phyloP scores from a whole-genome alignment of 2,113 vertebrate genomes.

The Anarhynchus alexandrinus region DNA sequence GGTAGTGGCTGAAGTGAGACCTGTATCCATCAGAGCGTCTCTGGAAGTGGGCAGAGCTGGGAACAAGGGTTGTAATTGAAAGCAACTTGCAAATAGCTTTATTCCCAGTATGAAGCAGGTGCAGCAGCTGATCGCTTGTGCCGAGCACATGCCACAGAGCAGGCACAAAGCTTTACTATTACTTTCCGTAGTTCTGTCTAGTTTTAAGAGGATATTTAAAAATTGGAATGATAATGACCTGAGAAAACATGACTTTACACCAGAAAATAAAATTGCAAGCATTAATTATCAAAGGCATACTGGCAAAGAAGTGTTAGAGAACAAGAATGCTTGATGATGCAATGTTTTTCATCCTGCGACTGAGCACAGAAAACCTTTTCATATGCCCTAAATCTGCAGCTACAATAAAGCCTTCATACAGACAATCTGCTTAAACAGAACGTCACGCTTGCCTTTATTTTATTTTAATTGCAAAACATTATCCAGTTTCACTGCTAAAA shows the following conservation, averaged over 20 bases:
- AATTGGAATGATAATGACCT: constrained; percentile 57
- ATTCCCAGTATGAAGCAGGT: background rate
- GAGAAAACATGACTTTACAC: constrained; percentile 67
- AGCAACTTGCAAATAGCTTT: background rate
- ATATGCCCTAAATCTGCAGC: constrained; percentile 75
- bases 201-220: constrained; percentile 36
- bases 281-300: constrained; percentile 62
- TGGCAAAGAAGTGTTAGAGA: constrained; percentile 67
- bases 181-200: constrained; percentile 31
- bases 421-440: constrained; percentile 70
- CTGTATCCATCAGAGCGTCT: background rate
- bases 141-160: background rate
- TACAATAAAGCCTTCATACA: constrained; percentile 73
- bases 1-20: background rate
- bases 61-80: constrained; percentile 28
- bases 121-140: constrained; percentile 13
- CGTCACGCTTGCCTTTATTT: constrained; percentile 69
- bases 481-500: constrained; percentile 52
- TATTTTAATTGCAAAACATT: constrained; percentile 66
- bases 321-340: constrained; percentile 74
- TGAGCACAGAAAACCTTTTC: constrained; percentile 80
- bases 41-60: background rate
- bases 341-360: constrained; percentile 72
- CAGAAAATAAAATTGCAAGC: constrained; percentile 69
- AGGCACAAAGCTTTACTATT: constrained; percentile 52